phyloP scores from a whole-genome alignment of 2,888 invertebrate species.

The Eupithecia subfuscata region DNA sequence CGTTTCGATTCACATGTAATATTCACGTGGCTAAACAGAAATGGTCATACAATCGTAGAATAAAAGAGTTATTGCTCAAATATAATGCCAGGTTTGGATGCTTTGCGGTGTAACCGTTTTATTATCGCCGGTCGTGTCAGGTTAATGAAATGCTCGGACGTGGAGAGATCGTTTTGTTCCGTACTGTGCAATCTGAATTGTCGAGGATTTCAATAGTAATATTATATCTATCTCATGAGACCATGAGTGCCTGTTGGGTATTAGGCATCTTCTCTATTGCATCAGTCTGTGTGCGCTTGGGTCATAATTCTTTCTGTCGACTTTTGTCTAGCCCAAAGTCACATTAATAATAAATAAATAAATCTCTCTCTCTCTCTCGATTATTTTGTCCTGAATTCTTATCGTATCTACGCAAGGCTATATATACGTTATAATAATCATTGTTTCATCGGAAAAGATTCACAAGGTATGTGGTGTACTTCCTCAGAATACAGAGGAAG shows the following conservation, averaged over 20 bases:
- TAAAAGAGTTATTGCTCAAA: slow-evolving; percentile 9
- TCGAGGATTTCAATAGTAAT: neutral
- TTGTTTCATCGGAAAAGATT: neutral
- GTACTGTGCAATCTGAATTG: neutral
- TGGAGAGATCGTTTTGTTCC: neutral
- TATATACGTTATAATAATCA: neutral
- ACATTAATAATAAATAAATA: neutral
- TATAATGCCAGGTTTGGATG: slow-evolving; percentile 11
- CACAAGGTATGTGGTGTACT: neutral
- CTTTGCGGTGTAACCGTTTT: slow-evolving; percentile 23
- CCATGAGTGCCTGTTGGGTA: neutral
- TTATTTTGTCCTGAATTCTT: neutral
- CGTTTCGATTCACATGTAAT: slow-evolving; percentile 39
- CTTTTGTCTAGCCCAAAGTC: neutral
- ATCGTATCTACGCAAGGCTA: neutral
- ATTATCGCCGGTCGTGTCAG: slow-evolving; percentile 19
- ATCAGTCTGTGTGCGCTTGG: neutral
- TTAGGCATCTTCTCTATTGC: neutral
- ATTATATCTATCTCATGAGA: neutral
- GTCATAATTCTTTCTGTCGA: neutral
- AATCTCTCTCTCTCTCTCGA: no score
- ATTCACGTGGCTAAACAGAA: slow-evolving; percentile 31
- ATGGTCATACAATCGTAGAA: slow-evolving; percentile 23
- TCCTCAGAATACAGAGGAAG: neutral
- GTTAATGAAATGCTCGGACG: slow-evolving; percentile 6